Base-by-base conservation (phyloP, 2,888 invertebrate genomes). In the Erannis defoliaria region DNA sequence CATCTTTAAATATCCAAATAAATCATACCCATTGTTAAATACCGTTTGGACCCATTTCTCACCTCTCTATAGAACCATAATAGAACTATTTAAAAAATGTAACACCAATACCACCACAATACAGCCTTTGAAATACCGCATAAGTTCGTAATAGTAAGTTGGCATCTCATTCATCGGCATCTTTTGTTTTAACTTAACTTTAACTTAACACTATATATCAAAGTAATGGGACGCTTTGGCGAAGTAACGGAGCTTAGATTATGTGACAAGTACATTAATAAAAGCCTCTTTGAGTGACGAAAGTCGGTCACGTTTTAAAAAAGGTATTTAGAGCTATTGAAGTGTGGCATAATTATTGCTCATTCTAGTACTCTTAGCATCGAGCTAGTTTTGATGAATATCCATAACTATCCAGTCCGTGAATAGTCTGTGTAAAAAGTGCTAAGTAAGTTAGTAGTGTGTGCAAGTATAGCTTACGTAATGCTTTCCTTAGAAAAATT, bases 231-330 rank as follows among this genome's bases (percentile, higher is more conserved):
- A 55, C 64, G 64, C 66, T 66, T 72, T 66, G 64, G 56, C 70
- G 29, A 70, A 50, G 62, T 67, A 77, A 76, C 72, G 57, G 68
- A 57, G 61, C 65, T 71, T 70, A 42, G 37, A 49, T 68, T 61
- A 55, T 54, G 71, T 70, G 73, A 73, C 77, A 77, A 63, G 55
- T 51, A 50, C 56, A 77, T 74, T 76, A 78, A 76, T 80, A 69
- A 74, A 65, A 73, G 43, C 58, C 66, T 68, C 64, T 71, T 76
- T 73, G 61, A 64, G 67, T 55, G 31, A 55, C 31, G 62, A 55
- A 70, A 70, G 46, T 68, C 56, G 70, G 70, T 68, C 70, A 66
- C 57, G 63, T 35, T 42, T n/a, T 3, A 38, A 51, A 29, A 54
- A 50, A 48, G 60, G 64, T 62, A 58, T 53, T 48, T 62, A 31